phyloP scores from a whole-genome alignment of 2,797 vertebrate genomes.

The Graptemys geographica region DNA sequence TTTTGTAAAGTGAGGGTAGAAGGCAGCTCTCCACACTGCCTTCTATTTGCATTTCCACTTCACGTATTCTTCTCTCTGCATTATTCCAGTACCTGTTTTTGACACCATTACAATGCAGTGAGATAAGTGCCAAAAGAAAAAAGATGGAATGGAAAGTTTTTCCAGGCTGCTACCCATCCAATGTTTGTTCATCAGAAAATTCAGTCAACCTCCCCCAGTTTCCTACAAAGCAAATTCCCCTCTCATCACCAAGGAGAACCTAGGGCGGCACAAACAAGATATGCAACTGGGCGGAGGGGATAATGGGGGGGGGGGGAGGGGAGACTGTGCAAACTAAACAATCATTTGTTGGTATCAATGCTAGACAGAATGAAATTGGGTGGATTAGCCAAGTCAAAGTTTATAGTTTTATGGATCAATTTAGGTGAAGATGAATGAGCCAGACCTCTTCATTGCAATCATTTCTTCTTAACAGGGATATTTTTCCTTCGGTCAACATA shows the following conservation, averaged over 20 bases:
- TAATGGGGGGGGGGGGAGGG: neutral
- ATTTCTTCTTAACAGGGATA: slow-evolving; percentile 17
- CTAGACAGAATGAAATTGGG: neutral
- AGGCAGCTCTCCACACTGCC: neutral
- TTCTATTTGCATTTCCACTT: slow-evolving; percentile 8
- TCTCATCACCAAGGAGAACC: slow-evolving; percentile 16
- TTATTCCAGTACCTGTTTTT: slow-evolving; percentile 17
- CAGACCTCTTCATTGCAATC: neutral
- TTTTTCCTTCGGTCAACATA: neutral
- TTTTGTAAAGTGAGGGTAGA: accelerated
- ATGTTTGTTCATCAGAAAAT: neutral
- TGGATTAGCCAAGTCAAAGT: slow-evolving; percentile 41
- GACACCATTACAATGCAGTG: neutral
- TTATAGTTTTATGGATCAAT: neutral
- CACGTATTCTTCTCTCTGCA: neutral
- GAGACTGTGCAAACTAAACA: neutral
- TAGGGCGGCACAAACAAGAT: neutral
- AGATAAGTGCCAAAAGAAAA: neutral
- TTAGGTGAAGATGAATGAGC: slow-evolving; percentile 13
- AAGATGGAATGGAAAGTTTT: neutral
- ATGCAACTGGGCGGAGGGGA: neutral
- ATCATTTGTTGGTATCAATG: neutral
- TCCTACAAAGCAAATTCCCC: slow-evolving; percentile 19
- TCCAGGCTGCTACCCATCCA: neutral
- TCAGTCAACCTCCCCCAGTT: neutral